A percentile compares a stretch with the other conserved stretches of the same genome.
Evolutionary conservation across 2,888 invertebrate species (phyloP).

Genomic region (Thecocarcelia acutangulata): DNA sequence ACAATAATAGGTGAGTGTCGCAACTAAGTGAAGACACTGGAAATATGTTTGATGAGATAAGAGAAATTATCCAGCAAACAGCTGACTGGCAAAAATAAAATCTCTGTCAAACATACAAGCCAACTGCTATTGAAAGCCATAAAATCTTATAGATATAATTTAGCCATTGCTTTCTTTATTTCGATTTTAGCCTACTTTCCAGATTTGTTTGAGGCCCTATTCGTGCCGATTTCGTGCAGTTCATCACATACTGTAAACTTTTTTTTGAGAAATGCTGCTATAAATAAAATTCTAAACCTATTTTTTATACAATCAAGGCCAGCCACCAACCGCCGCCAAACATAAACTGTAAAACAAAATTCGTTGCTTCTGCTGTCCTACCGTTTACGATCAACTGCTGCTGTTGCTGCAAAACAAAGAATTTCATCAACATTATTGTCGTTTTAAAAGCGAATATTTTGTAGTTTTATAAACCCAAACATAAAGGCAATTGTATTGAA

Average conservation of each 20-base stretch:
- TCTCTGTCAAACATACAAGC: conserved; percentile 33
- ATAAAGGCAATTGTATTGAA: conserved; percentile 46
- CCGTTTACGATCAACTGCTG: conserved; percentile 35
- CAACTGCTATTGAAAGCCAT: neutral
- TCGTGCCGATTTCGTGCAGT: conserved; percentile 24
- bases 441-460: conserved; percentile 38
- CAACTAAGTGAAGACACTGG: conserved; percentile 23
- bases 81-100: neutral
- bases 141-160: neutral
- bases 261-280: conserved; percentile 15
- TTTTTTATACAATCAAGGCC: conserved; percentile 29
- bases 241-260: conserved; percentile 32
- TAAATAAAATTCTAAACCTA: conserved; percentile 31
- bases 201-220: neutral
- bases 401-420: conserved; percentile 40
- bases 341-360: neutral
- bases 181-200: conserved; percentile 37
- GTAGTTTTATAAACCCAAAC: conserved; percentile 56
- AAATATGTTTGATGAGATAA: conserved; percentile 20
- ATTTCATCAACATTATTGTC: conserved; percentile 27
- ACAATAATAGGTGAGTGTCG: conserved; percentile 38
- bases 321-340: conserved; percentile 17
- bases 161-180: neutral
- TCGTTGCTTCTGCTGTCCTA: conserved; percentile 27
- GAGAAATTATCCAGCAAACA: neutral